Evolutionary conservation across 1,140 invertebrate genomes (phyloP).

Genomic region (Caenorhabditis tropicalis): DNA sequence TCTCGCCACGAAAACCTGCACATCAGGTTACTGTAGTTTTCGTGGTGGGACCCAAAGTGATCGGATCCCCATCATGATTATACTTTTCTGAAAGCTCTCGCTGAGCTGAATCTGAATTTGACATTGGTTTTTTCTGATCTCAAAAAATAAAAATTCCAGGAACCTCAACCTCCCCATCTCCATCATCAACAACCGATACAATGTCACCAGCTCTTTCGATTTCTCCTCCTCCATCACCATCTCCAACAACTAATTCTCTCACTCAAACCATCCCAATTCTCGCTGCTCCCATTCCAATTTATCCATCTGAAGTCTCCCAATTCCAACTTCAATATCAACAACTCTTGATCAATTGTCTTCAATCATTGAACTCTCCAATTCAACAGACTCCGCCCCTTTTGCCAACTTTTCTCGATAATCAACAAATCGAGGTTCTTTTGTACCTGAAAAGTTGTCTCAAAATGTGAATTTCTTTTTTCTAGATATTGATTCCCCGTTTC

Average conservation of each 20-base stretch:
- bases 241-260: neutral
- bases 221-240: neutral
- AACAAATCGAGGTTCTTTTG: neutral
- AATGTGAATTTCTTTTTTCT: neutral
- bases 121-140: neutral
- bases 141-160: neutral
- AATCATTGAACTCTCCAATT: neutral
- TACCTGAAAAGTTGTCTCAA: slow-evolving; percentile 9
- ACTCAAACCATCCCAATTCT: neutral
- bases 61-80: neutral
- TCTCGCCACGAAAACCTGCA: too few species aligned
- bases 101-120: neutral
- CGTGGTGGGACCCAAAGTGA: too few species aligned
- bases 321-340: neutral
- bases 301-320: neutral
- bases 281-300: neutral
- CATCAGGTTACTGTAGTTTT: too few species aligned
- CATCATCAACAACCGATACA: neutral
- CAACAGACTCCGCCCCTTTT: neutral
- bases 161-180: neutral
- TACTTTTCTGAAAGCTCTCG: neutral
- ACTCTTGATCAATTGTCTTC: neutral
- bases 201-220: neutral
- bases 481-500: neutral
- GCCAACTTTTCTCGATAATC: neutral